Evolutionary conservation across 2,797 vertebrate species (phyloP), one percentile per base, ranked within the genome.

Genomic region (Protonibea diacanthus): DNA sequence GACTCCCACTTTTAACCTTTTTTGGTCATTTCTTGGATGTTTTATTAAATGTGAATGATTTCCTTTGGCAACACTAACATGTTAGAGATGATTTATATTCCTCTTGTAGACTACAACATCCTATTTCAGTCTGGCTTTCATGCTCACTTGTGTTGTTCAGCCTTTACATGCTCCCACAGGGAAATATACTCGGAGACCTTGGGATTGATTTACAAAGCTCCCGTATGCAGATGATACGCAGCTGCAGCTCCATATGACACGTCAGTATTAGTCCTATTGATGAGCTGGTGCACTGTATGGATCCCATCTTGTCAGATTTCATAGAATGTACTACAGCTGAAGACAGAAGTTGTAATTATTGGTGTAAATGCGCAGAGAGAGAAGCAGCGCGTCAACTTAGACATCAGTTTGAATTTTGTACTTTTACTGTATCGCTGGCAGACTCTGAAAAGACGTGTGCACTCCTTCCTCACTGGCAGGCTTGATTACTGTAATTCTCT

Each of bases 401-500:
- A 40, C 6, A 9, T 48, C 6, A 29, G 44, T 40, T 29, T 5
- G n/a, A 25, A 38, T 80, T 56, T 52, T 13, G 5, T 45, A 17
- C 17, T 47, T 9, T 48, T 61, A 60, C 42, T 67, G 18, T 66
- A 33, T 33, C 33, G 29, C 12, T 29, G 25, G 25, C 12, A n/a
- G 58, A 6, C 25, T 58, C 15, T 45, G 47, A 53, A 33, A 47
- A 69, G 27, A 29, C 0, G 21, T 55, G 66, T 47, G 29, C 60
- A 15, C 18, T 4, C 13, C 61, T 74, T 67, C 40, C 38, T 74
- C 51, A 51, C 27, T 33, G 9, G 55, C 25, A 45, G 63, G 23
- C 61, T 55, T 60, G 67, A 74, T 80, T 47, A 78, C 61, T 56
- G 52, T 49, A 29, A 80, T 74, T 75, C 38, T 23, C 64, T 71